These are phyloP conservation scores for Psittacula cyanocephala DNA, from an alignment of 2,113 vertebrate genomes.

Conservation along the genomic window DNA sequence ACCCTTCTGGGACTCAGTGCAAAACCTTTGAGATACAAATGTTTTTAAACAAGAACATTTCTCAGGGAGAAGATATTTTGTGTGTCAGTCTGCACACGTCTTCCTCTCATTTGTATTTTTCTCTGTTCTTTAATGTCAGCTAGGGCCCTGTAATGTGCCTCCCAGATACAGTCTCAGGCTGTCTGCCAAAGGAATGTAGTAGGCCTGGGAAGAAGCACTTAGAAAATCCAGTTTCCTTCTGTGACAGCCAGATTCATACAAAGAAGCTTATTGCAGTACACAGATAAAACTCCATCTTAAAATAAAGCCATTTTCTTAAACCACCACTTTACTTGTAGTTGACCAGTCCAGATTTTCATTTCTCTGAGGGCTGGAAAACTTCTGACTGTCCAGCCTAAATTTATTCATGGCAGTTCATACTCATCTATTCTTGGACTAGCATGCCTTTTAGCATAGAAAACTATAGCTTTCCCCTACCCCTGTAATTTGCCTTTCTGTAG, in stretches of 20 bases:
- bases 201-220: not conserved
- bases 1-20: not conserved
- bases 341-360: not conserved
- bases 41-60: not conserved
- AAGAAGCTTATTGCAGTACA: not conserved
- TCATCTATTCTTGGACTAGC: conserved; percentile 3
- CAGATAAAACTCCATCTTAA: not conserved
- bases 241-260: not conserved
- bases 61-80: not conserved
- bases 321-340: not conserved
- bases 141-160: not conserved
- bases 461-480: not conserved
- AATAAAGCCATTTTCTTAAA: not conserved
- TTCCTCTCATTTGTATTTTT: not conserved
- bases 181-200: conserved; percentile 28
- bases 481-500: not conserved
- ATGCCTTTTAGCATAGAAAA: conserved; percentile 16
- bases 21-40: not conserved
- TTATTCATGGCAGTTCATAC: not conserved
- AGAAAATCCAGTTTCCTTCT: conserved; percentile 2
- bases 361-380: not conserved
- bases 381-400: not conserved
- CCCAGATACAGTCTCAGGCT: conserved; percentile 27
- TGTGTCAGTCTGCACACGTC: not conserved
- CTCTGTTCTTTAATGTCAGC: not conserved